phyloP scores from a whole-genome alignment of 2,888 invertebrate species.

The Julus scandinavius region DNA sequence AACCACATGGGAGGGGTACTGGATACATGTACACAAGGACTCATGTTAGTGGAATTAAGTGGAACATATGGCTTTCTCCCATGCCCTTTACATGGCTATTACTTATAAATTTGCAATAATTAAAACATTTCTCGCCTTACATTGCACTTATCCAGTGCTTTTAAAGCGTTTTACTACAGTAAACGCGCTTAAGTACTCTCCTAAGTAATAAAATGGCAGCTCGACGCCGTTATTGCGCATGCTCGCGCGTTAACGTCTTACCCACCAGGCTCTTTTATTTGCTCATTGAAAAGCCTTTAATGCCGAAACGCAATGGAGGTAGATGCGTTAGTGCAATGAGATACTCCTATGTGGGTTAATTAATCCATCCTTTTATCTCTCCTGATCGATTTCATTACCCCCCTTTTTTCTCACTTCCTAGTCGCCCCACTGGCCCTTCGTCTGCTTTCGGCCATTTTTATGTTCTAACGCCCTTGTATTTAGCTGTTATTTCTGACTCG shows the following conservation, averaged over 20 bases:
- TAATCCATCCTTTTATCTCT: slow-evolving; percentile 38
- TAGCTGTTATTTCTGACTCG: background rate
- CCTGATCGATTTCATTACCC: slow-evolving; percentile 29
- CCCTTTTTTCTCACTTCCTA: slow-evolving; percentile 3
- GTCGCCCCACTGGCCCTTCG: background rate
- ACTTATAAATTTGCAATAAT: slow-evolving; percentile 37
- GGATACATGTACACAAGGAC: background rate
- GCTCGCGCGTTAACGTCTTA: background rate
- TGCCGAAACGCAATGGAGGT: slow-evolving; percentile 22
- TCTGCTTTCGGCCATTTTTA: slow-evolving; percentile 34
- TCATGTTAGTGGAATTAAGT: background rate
- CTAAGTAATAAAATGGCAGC: slow-evolving; percentile 35
- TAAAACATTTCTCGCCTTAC: slow-evolving; percentile 42
- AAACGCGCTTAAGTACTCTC: slow-evolving; percentile 23
- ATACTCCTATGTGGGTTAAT: slow-evolving; percentile 39
- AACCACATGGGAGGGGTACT: background rate
- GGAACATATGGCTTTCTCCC: slow-evolving; percentile 29
- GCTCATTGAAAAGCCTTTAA: slow-evolving; percentile 42
- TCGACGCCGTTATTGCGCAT: background rate
- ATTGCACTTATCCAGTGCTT: slow-evolving; percentile 39
- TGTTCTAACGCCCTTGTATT: slow-evolving; percentile 32
- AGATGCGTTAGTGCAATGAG: slow-evolving; percentile 25
- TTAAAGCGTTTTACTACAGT: slow-evolving; percentile 38
- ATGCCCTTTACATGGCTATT: slow-evolving; percentile 30
- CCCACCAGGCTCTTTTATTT: slow-evolving; percentile 35